phyloP scores from a whole-genome alignment of 1,140 invertebrate genomes.

The Ceratosolen fusciceps region DNA sequence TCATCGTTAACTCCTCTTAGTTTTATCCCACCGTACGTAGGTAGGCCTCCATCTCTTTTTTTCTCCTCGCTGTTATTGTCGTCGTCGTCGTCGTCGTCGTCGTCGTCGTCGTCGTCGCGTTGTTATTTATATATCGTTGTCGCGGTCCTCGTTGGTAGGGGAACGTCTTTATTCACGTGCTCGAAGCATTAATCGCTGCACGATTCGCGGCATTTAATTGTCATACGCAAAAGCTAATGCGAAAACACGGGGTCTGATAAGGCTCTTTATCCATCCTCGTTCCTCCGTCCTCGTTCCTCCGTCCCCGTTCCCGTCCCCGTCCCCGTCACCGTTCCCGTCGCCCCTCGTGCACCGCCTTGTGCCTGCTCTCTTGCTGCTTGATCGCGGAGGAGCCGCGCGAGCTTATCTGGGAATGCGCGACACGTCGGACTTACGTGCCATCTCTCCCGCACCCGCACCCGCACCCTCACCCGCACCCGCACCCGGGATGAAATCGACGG shows the following conservation, averaged over 20 bases:
- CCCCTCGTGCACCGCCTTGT: not conserved
- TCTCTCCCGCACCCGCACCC: conserved; percentile 3
- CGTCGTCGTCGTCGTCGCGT: not conserved
- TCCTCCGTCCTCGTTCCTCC: not conserved
- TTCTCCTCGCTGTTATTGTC: not conserved
- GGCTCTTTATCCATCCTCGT: not conserved
- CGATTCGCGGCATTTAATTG: not conserved
- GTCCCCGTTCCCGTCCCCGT: not conserved
- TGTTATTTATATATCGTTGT: too few relatives aligned
- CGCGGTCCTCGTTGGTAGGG: not conserved
- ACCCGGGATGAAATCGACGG: not conserved
- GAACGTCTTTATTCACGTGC: not conserved
- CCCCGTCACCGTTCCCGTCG: not conserved
- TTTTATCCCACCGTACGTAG: too few relatives aligned
- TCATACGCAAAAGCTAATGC: not conserved
- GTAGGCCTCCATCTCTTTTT: too few relatives aligned
- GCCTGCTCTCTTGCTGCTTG: not conserved
- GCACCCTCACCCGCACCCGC: not conserved
- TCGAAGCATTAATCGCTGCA: not conserved
- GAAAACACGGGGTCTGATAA: not conserved
- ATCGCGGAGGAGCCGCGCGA: not conserved
- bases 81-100: not conserved
- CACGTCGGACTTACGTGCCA: conserved; percentile 10
- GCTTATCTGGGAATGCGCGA: conserved; percentile 10
- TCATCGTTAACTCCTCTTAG: not conserved